Conservation (phyloP, 2,888 invertebrate species). For the Machimus atricapillus region DNA sequence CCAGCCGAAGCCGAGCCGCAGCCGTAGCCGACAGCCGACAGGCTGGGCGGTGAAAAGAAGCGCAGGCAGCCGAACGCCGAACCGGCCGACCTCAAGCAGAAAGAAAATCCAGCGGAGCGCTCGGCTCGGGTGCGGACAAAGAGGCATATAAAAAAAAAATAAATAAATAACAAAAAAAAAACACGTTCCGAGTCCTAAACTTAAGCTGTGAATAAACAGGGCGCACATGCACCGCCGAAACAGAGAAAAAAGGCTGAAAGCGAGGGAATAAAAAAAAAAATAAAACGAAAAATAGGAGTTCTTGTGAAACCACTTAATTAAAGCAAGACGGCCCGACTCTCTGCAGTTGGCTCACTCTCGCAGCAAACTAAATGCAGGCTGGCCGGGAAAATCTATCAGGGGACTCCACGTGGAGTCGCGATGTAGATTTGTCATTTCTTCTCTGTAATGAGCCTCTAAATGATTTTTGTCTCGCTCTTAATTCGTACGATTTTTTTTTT, state of each 20-base stretch:
- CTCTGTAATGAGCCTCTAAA: constrained; percentile 10
- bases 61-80: not conserved
- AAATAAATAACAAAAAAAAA: not conserved
- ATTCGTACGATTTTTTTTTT: not conserved
- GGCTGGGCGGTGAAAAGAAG: not conserved
- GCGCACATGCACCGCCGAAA: constrained; percentile 1
- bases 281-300: constrained; percentile 13
- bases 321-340: not conserved
- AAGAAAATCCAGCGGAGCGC: not conserved
- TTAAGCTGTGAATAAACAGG: constrained; percentile 22
- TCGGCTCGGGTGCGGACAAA: not conserved
- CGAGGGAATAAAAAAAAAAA: no score
- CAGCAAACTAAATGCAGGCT: not conserved
- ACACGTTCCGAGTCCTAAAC: not conserved
- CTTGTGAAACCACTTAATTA: constrained; percentile 35
- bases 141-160: not conserved
- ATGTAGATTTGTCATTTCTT: constrained; percentile 19
- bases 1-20: not conserved
- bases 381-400: not conserved
- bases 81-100: not conserved
- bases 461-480: constrained; percentile 20
- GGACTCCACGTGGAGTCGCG: constrained; percentile 33
- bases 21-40: not conserved
- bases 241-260: not conserved
- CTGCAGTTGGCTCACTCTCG: not conserved